These are phyloP conservation scores for Drosophila nasuta DNA, from an alignment of 1,140 invertebrate genomes.

Conservation along the genomic window DNA sequence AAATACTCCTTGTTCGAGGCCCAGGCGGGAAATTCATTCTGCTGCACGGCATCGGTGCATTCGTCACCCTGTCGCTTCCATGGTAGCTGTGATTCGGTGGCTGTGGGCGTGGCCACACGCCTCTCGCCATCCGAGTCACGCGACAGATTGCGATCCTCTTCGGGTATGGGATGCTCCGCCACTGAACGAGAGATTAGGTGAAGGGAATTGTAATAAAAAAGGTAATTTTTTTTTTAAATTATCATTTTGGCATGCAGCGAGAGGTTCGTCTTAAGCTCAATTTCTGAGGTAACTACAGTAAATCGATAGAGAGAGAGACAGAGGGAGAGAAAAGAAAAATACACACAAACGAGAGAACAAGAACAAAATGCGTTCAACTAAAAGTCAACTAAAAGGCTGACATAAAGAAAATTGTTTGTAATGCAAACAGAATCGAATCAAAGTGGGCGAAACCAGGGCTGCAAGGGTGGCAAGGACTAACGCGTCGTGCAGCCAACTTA, in stretches of 20 bases:
- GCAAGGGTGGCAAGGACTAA: no score
- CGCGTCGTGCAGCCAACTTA: not conserved
- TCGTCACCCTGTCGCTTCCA: slow-evolving; percentile 94
- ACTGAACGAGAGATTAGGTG: slow-evolving; percentile 53
- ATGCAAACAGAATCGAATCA: slow-evolving; percentile 24
- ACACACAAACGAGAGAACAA: slow-evolving; percentile 40
- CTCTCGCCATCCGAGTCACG: slow-evolving; percentile 82
- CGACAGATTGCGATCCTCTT: slow-evolving; percentile 79
- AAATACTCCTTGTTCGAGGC: slow-evolving; percentile 96
- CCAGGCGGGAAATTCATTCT: slow-evolving; percentile 96
- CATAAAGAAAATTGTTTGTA: not conserved
- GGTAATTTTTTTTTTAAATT: not conserved
- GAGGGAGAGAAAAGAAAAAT: slow-evolving; percentile 34
- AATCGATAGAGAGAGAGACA: slow-evolving; percentile 6
- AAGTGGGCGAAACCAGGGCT: slow-evolving; percentile 1
- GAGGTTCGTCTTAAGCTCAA: slow-evolving; percentile 9
- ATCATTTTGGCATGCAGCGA: slow-evolving; percentile 27
- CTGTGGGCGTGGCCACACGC: slow-evolving; percentile 92
- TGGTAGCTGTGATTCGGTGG: slow-evolving; percentile 93
- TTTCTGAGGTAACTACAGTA: slow-evolving; percentile 28
- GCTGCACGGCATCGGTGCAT: slow-evolving; percentile 89
- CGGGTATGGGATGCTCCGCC: slow-evolving; percentile 80
- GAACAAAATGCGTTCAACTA: slow-evolving; percentile 60
- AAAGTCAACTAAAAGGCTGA: slow-evolving; percentile 34
- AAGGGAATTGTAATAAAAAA: not conserved